Base-by-base conservation (phyloP, 1,140 invertebrate species). In the Drosophila santomea region DNA sequence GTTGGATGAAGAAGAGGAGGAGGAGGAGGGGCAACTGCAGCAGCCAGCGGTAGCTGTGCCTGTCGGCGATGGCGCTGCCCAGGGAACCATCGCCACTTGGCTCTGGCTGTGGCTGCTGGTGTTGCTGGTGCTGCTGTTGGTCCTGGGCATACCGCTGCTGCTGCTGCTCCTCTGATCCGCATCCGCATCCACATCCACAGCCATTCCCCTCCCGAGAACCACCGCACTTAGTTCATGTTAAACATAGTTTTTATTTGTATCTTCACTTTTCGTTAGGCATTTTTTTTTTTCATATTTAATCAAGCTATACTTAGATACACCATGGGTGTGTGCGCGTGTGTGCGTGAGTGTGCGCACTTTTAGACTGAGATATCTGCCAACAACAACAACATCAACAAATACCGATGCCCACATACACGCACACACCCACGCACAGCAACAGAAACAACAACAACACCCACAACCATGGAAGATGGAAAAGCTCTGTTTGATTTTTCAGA, bases 281-380 rank as follows among this genome's bases (percentile, higher is more conserved):
- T 44, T 73, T 47, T 38, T 43, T 74, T 79, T 60, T 48, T 50
- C 41, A 54, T 58, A 54, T 58, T 55, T 52, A 50, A 62, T 38
- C 11, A 23, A 57, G 25, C 23, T 54, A 51, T 50, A 44, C 39
- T 55, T 50, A 50, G 25, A 25, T 14, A n/a, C 44, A 45, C 12
- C 1, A 59, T 45, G 32, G 57, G 39, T 36, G 15, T 47, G n/a
- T 36, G 39, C 25, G 15, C 38, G n/a, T 36, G 39, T 12, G 61
- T 20, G 62, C 11, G 23, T 12, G 15, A 12, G 12, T 8, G 41
- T 12, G 35, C 14, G 62, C 25, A 69, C 74, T 73, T 76, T 83
- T 86, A 88, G 83, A 86, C 83, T 88, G 83, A 88, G 63, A 69
- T 67, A 79, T 86, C 71, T 88, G 75, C 79, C 83, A 71, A 78